Evolutionary conservation across 2,113 vertebrate genomes (phyloP).

Genomic region (Siniperca knerii): DNA sequence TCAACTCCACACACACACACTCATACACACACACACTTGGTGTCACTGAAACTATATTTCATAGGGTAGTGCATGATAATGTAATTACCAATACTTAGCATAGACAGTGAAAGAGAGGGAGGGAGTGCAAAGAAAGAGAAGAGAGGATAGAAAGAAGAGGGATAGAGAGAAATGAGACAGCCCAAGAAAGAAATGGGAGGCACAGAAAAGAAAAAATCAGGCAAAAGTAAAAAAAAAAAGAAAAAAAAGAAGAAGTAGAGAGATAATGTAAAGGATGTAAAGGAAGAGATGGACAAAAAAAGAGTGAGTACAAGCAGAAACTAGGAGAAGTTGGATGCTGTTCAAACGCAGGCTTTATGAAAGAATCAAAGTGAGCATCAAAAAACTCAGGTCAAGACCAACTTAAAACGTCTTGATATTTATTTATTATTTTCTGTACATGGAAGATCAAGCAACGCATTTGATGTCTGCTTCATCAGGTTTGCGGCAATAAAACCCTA

Average conservation of each 20-base stretch:
- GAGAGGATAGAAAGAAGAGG: conserved; percentile 21
- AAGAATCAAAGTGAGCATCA: background rate
- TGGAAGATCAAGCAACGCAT: background rate
- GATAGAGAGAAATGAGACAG: conserved; percentile 10
- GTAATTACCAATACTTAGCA: conserved; percentile 82
- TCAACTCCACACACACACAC: conserved; percentile 58
- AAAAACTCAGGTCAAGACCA: no score
- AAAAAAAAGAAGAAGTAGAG: background rate
- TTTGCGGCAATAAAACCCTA: background rate
- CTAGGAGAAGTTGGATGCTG: background rate
- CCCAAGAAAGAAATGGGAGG: background rate
- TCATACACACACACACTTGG: conserved; percentile 38
- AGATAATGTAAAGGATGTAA: background rate
- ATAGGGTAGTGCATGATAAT: conserved; percentile 80
- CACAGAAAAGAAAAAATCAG: background rate
- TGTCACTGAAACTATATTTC: conserved; percentile 84
- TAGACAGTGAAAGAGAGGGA: conserved; percentile 63
- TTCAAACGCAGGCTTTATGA: background rate
- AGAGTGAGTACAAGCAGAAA: background rate
- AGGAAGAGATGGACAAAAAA: background rate
- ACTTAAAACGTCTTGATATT: background rate
- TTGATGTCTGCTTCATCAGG: background rate
- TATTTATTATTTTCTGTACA: background rate
- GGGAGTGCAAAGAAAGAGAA: background rate
- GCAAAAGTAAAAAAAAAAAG: background rate